phyloP scores from a whole-genome alignment of 2,113 vertebrate genomes.

The Siphamia tubifer region DNA sequence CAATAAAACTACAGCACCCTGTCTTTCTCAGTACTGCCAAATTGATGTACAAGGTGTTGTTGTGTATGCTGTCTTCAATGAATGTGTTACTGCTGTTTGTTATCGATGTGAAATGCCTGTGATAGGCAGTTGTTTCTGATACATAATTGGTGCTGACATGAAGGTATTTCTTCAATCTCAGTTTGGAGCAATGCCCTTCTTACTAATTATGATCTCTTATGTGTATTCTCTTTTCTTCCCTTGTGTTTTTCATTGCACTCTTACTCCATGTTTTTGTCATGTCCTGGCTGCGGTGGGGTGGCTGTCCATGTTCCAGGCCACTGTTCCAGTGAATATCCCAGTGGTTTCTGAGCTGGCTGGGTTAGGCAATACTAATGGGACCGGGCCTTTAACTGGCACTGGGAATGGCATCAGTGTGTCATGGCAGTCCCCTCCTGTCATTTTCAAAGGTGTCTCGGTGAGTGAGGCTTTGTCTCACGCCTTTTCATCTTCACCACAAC shows the following conservation, averaged over 20 bases:
- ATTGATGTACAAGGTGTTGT: not conserved
- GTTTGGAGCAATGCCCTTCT: conserved; percentile 7
- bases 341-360: conserved; percentile 72
- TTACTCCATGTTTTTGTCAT: conserved; percentile 18
- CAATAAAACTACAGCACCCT: not conserved
- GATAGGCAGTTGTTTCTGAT: not conserved
- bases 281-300: conserved; percentile 21
- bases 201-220: conserved; percentile 4
- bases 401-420: conserved; percentile 82
- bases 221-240: conserved; percentile 7
- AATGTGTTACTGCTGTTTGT: not conserved
- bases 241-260: conserved; percentile 21
- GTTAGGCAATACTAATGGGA: conserved; percentile 72
- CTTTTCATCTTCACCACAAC: conserved; percentile 30
- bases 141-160: not conserved
- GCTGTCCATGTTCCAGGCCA: conserved; percentile 79
- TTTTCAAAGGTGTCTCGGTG: conserved; percentile 83
- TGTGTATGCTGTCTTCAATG: not conserved
- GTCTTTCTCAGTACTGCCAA: not conserved
- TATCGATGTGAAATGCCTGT: not conserved
- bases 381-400: conserved; percentile 63
- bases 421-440: conserved; percentile 82
- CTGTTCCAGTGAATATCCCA: conserved; percentile 78
- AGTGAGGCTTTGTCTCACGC: conserved; percentile 70
- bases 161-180: not conserved